Evolutionary conservation across 2,888 invertebrate genomes (phyloP), one percentile per base, ranked within the genome.

Genomic region (Liposcelis brunnea): DNA sequence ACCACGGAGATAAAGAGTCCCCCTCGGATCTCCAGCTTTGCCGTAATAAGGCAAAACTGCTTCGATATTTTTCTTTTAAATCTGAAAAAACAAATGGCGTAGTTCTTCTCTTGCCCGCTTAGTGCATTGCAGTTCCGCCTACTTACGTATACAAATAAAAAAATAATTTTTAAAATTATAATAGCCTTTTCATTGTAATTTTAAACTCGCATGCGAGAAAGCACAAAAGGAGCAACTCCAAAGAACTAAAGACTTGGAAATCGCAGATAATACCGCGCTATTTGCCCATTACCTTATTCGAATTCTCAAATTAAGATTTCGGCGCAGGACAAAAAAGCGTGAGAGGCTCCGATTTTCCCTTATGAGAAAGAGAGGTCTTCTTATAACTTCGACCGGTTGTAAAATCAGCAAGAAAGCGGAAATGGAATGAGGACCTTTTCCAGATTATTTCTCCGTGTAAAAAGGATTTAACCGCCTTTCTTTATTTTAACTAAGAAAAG

Each of bases 251-350:
- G 26, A 26, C 26, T 8, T 40, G 15, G 19, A 40, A 40, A 40
- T 40, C 21, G 6, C 12, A 19, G 40, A 40, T 19, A 40, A 40
- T 40, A 21, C 40, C 19, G 18, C 40, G 21, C n/a, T 40, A 40
- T 40, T 16, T 40, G 21, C 40, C 21, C 26, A 26, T 19, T 21
- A 40, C 40, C 40, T 19, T 40, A 40, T 40, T 40, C 15, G 19
- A 12, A n/a, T 35, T 40, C 11, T 21, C 40, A 40, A 40, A 40
- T 40, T 40, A 40, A 40, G 40, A 40, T 40, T 40, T 19, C 15
- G 15, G 40, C 7, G 11, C 15, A 18, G 19, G 10, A 6, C 7
- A 40, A 40, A 21, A 40, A 40, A 21, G 26, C 5, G 26, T 8
- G 21, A 40, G 11, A 19, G 40, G 18, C 11, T 40, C 15, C 35